Base-by-base conservation (phyloP, 2,888 invertebrate genomes). In the Dynastes tityus region DNA sequence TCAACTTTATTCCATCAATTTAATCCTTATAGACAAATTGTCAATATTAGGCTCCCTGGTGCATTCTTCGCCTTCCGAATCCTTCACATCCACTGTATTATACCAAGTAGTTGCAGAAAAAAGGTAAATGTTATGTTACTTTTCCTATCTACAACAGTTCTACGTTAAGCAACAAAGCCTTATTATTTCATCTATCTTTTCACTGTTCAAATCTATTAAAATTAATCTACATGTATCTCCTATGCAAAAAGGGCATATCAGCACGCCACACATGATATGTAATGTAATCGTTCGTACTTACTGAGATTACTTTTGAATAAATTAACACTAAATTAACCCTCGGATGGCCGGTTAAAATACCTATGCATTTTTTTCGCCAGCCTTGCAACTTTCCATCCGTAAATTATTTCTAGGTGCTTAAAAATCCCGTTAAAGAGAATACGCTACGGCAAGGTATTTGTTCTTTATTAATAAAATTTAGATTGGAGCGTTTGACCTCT, bases 381-480 rank as follows among this genome's bases (percentile, higher is more conserved):
- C 2, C 5, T 63, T 63, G 13, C 32, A 29, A 32, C 32, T 63
- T 63, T 32, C 29, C 32, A 29, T 63, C 32, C 63, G 8, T 63
- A 63, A 63, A 63, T 63, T 63, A 63, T 63, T 63, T 29, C 11
- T 9, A 29, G 27, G 11, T 29, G 63, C 3, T n/a, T 29, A 63
- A 53, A 55, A 71, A 55, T 71, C 16, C 4, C 16, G 45, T 55
- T 71, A 55, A 55, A 55, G 16, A 49, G 22, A 22, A 55, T n/a
- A 32, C n/a, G 29, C 32, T 37, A 49, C 37, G 37, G 53, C 32
- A 32, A 37, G 37, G 55, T 55, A 40, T 73, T 58, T 58, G 73
- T 58, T 37, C 58, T 73, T 37, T 73, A 58, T 73, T 73, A 73
- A 58, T 73, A 58, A 58, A 37, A 73, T 73, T 13, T 58, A 58